These are phyloP conservation scores for Chloroclysta siterata DNA, from an alignment of 2,888 invertebrate genomes.

Conservation along the genomic window DNA sequence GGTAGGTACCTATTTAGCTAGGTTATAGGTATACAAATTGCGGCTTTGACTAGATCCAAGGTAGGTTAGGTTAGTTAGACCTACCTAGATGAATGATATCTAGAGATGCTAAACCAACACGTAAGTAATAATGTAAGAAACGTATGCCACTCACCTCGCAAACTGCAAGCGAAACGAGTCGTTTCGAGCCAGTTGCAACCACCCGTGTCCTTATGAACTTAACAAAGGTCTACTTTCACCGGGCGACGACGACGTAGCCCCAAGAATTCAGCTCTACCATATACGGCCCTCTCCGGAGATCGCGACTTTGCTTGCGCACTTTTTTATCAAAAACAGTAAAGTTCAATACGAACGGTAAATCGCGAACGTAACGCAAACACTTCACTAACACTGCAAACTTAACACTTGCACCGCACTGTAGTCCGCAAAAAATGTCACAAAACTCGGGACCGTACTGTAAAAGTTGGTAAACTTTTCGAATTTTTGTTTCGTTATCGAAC, in stretches of 20 bases:
- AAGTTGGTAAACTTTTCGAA: conserved; percentile 80
- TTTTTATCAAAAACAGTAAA: conserved; percentile 79
- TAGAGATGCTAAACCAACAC: not conserved
- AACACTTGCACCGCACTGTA: conserved; percentile 70
- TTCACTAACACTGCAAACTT: conserved; percentile 66
- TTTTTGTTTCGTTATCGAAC: conserved; percentile 56
- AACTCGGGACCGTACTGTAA: conserved; percentile 63
- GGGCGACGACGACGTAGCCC: conserved; percentile 64
- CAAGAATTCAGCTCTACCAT: conserved; percentile 72
- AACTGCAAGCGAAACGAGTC: conserved; percentile 75
- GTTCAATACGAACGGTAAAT: conserved; percentile 80
- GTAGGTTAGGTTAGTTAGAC: too few species aligned
- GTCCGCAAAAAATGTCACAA: conserved; percentile 58
- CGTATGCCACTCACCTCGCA: conserved; percentile 74
- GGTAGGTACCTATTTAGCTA: conserved; percentile 5
- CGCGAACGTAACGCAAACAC: conserved; percentile 69
- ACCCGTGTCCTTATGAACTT: conserved; percentile 81
- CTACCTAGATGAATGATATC: not conserved
- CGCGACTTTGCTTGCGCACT: conserved; percentile 74
- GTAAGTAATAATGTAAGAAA: not conserved
- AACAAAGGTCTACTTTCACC: conserved; percentile 84
- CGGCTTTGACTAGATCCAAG: too few species aligned
- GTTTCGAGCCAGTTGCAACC: conserved; percentile 74
- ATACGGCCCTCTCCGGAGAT: conserved; percentile 76
- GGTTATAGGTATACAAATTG: too few species aligned